Evolutionary conservation across 2,888 invertebrate genomes (phyloP).

Genomic region (Drosophila birchii): DNA sequence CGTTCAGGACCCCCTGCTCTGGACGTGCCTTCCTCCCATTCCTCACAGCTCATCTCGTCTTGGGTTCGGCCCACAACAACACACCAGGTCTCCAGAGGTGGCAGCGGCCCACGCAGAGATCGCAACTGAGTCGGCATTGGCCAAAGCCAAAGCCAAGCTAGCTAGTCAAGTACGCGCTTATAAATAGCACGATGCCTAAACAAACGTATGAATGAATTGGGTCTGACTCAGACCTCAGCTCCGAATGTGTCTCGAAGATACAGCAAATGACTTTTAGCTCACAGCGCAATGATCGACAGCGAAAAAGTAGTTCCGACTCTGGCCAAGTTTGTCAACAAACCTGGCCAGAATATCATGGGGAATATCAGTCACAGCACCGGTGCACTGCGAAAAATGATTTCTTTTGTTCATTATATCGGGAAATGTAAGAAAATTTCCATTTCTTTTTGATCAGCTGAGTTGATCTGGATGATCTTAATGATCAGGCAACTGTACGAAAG

Average conservation of each 20-base stretch:
- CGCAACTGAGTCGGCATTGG: constrained; percentile 15
- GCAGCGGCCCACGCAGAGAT: constrained; percentile 55
- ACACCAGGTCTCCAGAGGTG: constrained; percentile 12
- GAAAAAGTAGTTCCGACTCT: constrained; percentile 70
- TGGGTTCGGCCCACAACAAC: constrained; percentile 5
- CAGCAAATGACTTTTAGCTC: constrained; percentile 61
- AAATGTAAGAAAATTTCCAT: not conserved
- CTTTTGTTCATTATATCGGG: rapidly evolving
- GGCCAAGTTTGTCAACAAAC: constrained; percentile 71
- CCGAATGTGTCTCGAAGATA: constrained; percentile 43
- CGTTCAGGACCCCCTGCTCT: not conserved
- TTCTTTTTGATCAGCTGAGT: not conserved
- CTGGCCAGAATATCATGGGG: constrained; percentile 20
- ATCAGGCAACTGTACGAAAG: too few relatives aligned
- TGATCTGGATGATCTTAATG: too few relatives aligned
- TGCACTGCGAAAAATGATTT: not conserved
- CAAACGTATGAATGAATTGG: constrained; percentile 54
- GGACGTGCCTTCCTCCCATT: not conserved
- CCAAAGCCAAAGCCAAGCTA: constrained; percentile 28
- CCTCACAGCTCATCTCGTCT: not conserved
- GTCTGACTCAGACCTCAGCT: constrained; percentile 38
- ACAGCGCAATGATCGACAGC: constrained; percentile 36
- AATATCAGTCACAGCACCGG: constrained; percentile 10
- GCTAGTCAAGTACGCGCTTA: constrained; percentile 71
- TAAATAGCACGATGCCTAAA: constrained; percentile 67